phyloP scores from a whole-genome alignment of 2,797 vertebrate genomes.

The Harpagifer antarcticus region DNA sequence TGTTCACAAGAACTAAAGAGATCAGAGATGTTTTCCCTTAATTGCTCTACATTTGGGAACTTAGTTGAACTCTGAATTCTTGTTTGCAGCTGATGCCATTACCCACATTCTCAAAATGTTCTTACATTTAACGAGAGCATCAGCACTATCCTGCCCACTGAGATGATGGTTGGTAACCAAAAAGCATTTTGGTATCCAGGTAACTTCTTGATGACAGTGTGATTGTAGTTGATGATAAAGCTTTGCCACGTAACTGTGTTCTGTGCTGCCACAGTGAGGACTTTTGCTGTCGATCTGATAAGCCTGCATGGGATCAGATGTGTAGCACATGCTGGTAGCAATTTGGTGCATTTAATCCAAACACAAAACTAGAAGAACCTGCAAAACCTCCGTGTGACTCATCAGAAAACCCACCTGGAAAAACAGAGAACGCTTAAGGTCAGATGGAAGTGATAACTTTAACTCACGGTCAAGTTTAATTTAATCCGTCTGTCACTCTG shows the following conservation, averaged over 20 bases:
- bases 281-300: conserved; percentile 8
- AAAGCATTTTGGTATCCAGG: not conserved
- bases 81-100: not conserved
- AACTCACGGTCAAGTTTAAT: not conserved
- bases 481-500: conserved; percentile 11
- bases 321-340: conserved; percentile 40
- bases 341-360: conserved; percentile 46
- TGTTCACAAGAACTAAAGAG: not conserved
- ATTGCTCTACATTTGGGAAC: conserved; percentile 8
- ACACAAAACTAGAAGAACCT: conserved; percentile 50
- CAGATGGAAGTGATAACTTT: conserved; percentile 43
- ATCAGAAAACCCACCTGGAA: conserved; percentile 53
- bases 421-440: conserved; percentile 45
- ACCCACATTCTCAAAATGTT: not conserved
- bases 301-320: conserved; percentile 23
- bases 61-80: not conserved
- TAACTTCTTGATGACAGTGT: conserved; percentile 1
- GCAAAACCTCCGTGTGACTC: conserved; percentile 58
- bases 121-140: conserved; percentile 19
- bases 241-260: conserved; percentile 3
- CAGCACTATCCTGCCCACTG: not conserved
- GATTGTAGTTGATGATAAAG: conserved; percentile 17
- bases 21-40: not conserved
- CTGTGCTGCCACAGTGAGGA: not conserved
- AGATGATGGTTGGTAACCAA: not conserved